Evolutionary conservation across 2,888 invertebrate species (phyloP).

Genomic region (Eutolmus rufibarbis): DNA sequence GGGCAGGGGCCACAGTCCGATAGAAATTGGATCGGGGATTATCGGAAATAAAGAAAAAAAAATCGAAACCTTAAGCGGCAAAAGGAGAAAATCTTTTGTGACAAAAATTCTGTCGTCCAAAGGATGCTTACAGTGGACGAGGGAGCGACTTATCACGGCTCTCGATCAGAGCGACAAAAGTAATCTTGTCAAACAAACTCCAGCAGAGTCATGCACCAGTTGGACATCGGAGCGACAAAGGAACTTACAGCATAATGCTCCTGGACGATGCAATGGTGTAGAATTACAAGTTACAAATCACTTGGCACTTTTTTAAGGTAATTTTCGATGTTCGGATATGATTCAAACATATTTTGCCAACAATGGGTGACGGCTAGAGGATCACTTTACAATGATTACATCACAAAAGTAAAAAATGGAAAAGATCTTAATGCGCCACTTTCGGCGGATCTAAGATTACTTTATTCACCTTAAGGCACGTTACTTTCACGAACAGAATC

Average conservation of each 20-base stretch:
- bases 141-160: background rate
- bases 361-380: background rate
- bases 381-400: background rate
- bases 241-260: background rate
- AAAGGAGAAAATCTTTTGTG: background rate
- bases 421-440: background rate
- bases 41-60: background rate
- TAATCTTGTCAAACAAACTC: conserved; percentile 29
- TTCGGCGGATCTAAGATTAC: background rate
- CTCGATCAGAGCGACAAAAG: background rate
- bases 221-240: background rate
- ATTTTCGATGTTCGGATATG: background rate
- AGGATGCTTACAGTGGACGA: background rate
- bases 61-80: background rate
- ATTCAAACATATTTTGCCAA: conserved; percentile 16
- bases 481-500: background rate
- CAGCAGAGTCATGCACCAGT: conserved; percentile 22
- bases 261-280: conserved; percentile 2
- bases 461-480: background rate
- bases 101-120: background rate
- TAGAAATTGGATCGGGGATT: background rate
- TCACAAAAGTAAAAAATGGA: background rate
- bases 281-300: conserved; percentile 19
- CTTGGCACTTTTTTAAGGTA: background rate
- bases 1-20: background rate